Conservation (phyloP, 1,140 invertebrate genomes). For the Brachystomella parvula region DNA sequence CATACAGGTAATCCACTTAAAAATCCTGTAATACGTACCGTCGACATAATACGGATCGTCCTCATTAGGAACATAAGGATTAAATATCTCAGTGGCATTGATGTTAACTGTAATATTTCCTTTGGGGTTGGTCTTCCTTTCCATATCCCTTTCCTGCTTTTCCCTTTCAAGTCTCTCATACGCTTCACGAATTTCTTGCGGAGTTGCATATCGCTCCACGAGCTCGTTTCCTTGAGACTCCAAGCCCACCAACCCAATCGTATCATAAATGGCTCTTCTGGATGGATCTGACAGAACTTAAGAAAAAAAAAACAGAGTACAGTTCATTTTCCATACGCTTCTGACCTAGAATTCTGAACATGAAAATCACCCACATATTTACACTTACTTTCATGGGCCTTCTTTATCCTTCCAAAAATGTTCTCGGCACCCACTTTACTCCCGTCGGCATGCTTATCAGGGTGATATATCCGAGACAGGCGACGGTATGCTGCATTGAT, state of each 20-base stretch:
- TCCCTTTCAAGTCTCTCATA: constrained; percentile 69
- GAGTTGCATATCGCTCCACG: constrained; percentile 77
- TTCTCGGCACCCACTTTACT: constrained; percentile 79
- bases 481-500: constrained; percentile 83
- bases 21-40: constrained; percentile 18
- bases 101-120: constrained; percentile 77
- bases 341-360: constrained; percentile 12
- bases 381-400: constrained; percentile 77
- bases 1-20: constrained; percentile 13
- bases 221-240: constrained; percentile 89
- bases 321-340: constrained; percentile 11
- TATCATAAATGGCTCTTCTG: constrained; percentile 71
- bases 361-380: no score
- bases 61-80: constrained; percentile 58
- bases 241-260: constrained; percentile 65
- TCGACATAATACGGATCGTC: constrained; percentile 49
- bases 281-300: constrained; percentile 68
- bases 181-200: constrained; percentile 87
- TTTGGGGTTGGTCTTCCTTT: constrained; percentile 69
- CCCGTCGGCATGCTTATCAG: constrained; percentile 78
- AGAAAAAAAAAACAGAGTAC: constrained; percentile 36
- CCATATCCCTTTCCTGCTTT: constrained; percentile 24
- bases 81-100: constrained; percentile 89
- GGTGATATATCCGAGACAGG: constrained; percentile 84
- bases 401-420: constrained; percentile 84